These are phyloP conservation scores for Sebastolobus altivelis DNA, from an alignment of 2,797 vertebrate genomes.

Conservation along the genomic window DNA sequence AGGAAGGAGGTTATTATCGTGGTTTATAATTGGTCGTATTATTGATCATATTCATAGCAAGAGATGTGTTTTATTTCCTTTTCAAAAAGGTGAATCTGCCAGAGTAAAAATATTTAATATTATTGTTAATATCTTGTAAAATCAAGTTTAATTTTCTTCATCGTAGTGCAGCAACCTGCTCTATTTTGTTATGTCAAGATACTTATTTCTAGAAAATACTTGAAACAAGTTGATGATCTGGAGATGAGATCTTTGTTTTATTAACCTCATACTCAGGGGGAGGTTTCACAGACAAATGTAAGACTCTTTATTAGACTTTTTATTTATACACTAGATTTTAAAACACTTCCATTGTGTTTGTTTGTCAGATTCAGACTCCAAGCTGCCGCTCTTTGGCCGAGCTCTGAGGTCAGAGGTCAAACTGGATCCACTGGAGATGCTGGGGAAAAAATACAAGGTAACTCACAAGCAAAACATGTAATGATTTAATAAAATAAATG, in stretches of 20 bases:
- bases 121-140: too few relatives aligned
- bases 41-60: not conserved
- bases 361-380: constrained; percentile 81
- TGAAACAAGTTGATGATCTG: too few relatives aligned
- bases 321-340: not conserved
- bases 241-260: too few relatives aligned
- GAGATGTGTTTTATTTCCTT: not conserved
- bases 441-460: constrained; percentile 83
- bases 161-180: too few relatives aligned
- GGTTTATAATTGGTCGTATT: not conserved
- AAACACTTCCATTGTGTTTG: not conserved
- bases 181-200: not conserved
- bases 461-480: constrained; percentile 1
- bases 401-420: constrained; percentile 83
- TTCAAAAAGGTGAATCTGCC: not conserved
- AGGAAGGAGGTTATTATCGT: not conserved
- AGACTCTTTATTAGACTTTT: too few relatives aligned
- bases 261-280: too few relatives aligned
- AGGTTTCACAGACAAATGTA: too few relatives aligned
- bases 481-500: not conserved
- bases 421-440: constrained; percentile 82
- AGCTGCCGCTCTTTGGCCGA: constrained; percentile 81
- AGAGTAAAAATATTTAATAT: too few relatives aligned
- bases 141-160: too few relatives aligned
- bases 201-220: not conserved